Evolutionary conservation across 30 jellyfish, hydroid and myxozoan species (phyloP).

Genomic region (Turritopsis dohrnii): DNA sequence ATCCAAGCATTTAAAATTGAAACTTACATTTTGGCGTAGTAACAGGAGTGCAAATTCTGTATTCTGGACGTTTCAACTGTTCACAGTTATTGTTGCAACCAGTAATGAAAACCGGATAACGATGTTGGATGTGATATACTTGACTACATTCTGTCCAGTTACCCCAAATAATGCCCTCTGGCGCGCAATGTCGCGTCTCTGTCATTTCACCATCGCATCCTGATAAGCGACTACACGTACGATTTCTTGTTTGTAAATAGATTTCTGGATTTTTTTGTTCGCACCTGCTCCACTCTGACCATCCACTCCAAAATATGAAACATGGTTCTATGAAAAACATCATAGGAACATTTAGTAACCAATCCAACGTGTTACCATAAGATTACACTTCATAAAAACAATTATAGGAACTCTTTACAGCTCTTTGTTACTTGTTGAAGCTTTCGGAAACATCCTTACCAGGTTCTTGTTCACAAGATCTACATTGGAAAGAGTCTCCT

Average conservation of each 20-base stretch:
- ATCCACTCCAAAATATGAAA: not conserved
- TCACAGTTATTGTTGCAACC: conserved; percentile 13
- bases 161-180: conserved; percentile 7
- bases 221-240: conserved; percentile 4
- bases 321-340: not conserved
- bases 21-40: not conserved
- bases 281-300: conserved; percentile 22
- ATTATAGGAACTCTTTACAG: too few species aligned
- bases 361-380: not conserved
- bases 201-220: conserved; percentile 7
- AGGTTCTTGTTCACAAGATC: not conserved
- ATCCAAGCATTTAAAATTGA: not conserved
- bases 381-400: too few species aligned
- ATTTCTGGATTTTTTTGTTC: not conserved
- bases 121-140: conserved; percentile 13
- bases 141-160: conserved; percentile 16
- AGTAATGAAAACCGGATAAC: conserved; percentile 5
- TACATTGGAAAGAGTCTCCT: conserved; percentile 13
- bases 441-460: too few species aligned
- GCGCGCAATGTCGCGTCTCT: conserved; percentile 14
- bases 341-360: not conserved
- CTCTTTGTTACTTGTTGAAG: too few species aligned
- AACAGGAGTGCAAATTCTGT: conserved; percentile 3
- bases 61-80: not conserved
- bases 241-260: conserved; percentile 1